Percentiles rank a stretch among this genome's conserved stretches.
Evolutionary conservation across 2,797 vertebrate genomes (phyloP).

Genomic region (Enteromius anoplus): DNA sequence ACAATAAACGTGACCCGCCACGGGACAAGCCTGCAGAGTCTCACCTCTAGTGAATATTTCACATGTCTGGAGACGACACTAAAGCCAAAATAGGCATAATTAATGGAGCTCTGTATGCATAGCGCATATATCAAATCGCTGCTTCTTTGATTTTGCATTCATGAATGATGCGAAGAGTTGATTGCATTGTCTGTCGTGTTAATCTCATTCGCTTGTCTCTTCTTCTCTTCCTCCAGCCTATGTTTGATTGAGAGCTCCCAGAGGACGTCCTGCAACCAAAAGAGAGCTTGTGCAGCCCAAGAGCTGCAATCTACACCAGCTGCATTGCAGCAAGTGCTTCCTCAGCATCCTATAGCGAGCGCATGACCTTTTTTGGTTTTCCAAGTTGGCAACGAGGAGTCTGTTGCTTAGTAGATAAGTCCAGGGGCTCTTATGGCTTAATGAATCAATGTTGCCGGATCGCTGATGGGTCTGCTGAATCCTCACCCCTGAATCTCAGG

Average conservation of each 20-base stretch:
- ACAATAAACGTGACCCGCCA: constrained; percentile 29
- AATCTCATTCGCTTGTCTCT: constrained; percentile 52
- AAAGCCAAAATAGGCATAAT: constrained; percentile 20
- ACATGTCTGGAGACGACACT: constrained; percentile 24
- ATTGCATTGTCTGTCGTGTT: constrained; percentile 32
- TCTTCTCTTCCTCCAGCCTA: constrained; percentile 42
- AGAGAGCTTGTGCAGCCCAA: constrained; percentile 7
- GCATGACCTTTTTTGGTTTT: constrained; percentile 52
- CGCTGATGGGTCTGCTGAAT: constrained; percentile 52
- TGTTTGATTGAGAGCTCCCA: constrained; percentile 18
- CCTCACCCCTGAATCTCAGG: constrained; percentile 50
- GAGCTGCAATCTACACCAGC: constrained; percentile 3
- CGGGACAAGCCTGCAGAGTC: neutral
- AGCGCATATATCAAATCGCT: neutral
- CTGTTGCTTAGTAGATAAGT: constrained; percentile 46
- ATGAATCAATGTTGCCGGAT: constrained; percentile 55
- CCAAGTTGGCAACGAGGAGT: constrained; percentile 28
- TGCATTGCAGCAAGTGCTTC: constrained; percentile 26
- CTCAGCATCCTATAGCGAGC: neutral
- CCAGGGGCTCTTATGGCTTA: constrained; percentile 47
- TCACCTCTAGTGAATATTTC: constrained; percentile 30
- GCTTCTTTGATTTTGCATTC: constrained; percentile 27
- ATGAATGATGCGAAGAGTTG: constrained; percentile 26
- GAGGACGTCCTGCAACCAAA: constrained; percentile 4
- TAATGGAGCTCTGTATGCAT: neutral